Evolutionary conservation across 2,888 invertebrate species (phyloP).

Genomic region (Papilio gigon): DNA sequence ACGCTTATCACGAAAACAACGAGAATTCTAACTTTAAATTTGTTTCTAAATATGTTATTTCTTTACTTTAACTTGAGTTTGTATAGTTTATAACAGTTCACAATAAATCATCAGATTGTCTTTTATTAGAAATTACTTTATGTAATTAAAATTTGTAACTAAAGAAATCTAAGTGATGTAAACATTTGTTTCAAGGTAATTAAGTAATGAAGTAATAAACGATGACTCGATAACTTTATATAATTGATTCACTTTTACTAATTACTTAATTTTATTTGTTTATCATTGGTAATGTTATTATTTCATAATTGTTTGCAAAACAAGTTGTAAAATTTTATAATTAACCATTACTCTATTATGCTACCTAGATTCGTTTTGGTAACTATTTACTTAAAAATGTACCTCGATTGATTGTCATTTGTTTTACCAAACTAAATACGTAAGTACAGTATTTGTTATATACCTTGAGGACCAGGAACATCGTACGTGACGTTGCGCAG

Average conservation of each 20-base stretch:
- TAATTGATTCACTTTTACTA: conserved; percentile 7
- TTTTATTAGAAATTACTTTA: background rate
- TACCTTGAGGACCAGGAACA: no score
- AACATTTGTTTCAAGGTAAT: background rate
- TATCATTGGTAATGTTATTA: background rate
- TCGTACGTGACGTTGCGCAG: no score
- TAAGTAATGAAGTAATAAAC: background rate
- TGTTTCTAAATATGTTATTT: background rate
- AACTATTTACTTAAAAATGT: no score
- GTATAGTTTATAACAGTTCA: background rate
- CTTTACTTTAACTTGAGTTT: background rate
- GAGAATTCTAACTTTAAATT: conserved; percentile 7
- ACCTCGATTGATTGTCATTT: no score
- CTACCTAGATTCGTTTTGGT: background rate
- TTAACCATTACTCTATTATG: background rate
- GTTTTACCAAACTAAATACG: no score
- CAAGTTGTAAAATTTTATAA: background rate
- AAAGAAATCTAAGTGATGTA: background rate
- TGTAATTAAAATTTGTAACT: background rate
- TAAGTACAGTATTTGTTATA: no score
- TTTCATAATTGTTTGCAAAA: background rate
- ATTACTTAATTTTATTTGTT: background rate
- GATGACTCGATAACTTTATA: conserved; percentile 1
- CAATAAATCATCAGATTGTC: no score
- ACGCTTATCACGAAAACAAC: conserved; percentile 19